Base-by-base conservation (phyloP, 2,888 invertebrate species). In the Mimachlamys varia region DNA sequence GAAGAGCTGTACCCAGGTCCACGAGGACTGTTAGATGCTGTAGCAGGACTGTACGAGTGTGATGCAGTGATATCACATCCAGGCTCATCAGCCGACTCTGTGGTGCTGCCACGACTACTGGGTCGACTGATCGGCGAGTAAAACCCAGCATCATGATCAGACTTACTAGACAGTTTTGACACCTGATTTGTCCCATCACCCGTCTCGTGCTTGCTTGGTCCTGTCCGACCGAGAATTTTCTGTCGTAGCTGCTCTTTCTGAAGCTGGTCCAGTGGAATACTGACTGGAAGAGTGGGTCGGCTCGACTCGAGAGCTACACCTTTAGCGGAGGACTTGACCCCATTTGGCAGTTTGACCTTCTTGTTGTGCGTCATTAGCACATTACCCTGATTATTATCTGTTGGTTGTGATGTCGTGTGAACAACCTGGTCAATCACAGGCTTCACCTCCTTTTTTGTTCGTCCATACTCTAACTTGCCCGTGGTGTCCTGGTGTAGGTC, bases 111-210 rank as follows among this genome's bases (percentile, higher is more conserved):
- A 7, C 96, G 94, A 93, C 96, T 96, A 91, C 95, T 96, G 5
- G 97, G 97, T 89, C 97, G 94, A 55, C 97, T 97, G 90, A 97
- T 97, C 0, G 97, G 97, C 4, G 97, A 97, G 90, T 97, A 97
- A 33, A 96, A 95, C 15, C 89, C 44, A 87, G 89, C 62, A 27
- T 89, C 89, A 22, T 89, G 58, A 38, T 88, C 62, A 44, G 88
- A 50, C 89, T 90, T 91, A 17, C 19, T 38, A 44, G 88, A 55
- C 88, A 33, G 90, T 44, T 37, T 62, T 44, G 87, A 33, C 33
- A 37, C 12, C 33, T 33, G 89, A 87, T 88, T 90, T 22, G 33
- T 15, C 15, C 19, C 49, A 89, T 55, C 89, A 88, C 87, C 49
- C 37, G 27, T 87, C n/a, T 55, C 87, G 22, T 50, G 58, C 33